Base-by-base conservation (phyloP, 2,113 vertebrate species). In the Leptocoma aspasia region DNA sequence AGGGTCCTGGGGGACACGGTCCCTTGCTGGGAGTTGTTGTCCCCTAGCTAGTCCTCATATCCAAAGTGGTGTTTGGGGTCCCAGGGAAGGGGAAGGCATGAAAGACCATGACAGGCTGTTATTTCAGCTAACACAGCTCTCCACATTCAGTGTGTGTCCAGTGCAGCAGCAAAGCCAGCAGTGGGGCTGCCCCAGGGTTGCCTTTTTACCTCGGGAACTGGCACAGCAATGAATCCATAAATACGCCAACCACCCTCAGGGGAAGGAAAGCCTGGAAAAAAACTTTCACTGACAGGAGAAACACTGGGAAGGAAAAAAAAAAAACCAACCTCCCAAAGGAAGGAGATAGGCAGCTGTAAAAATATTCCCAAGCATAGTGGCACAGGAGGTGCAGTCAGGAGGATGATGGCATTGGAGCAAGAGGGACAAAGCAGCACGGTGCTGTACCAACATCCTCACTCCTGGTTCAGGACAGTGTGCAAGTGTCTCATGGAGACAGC, bases 201-300 rank as follows among this genome's bases (percentile, higher is more conserved):
- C 78, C 79, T 61, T 90, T 92, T 71, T 80, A 50, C 63, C 73
- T 52, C 2, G 0, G 42, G 52, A 57, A n/a, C 52, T 82, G 86
- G 73, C 83, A 89, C 41, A 80, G 87, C 49, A 73, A 47, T 11
- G 26, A 75, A 57, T 81, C 52, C 41, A 64, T 52, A 96, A 95
- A 75, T 71, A 83, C 0, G 0, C 41, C 64, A 69, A 35, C 41
- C 49, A 42, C 41, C 53, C 90, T 31, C 82, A 17, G 13, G 85
- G 90, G 88, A 92, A 80, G 39, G 66, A 21, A 61, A 82, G n/a
- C 23, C 41, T 96, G 93, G 80, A 96, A 94, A 96, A 95, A 96
- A 64, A 2, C n/a, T 78, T 96, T 78, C 80, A 68, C 85, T 50
- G 33, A 73, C 69, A 90, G 59, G 17, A 92, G 85, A 81, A 93